Percentiles rank a stretch among this genome's conserved stretches.
These are phyloP conservation scores for Neodiprion virginianus DNA, from an alignment of 1,140 invertebrate species.

Conservation along the genomic window DNA sequence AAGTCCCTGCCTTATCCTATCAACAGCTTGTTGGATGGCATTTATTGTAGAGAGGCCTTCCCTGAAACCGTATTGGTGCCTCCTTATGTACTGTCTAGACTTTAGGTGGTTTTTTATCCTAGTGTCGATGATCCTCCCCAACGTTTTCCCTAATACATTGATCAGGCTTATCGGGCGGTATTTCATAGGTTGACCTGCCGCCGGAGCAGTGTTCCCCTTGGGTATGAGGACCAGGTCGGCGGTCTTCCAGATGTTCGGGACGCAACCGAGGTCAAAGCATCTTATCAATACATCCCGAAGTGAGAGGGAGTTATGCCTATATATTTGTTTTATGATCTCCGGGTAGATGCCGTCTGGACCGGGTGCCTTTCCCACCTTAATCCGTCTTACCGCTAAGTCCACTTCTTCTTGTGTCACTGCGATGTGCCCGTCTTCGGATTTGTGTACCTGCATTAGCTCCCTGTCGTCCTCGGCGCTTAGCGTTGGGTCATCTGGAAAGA, in stretches of 20 bases:
- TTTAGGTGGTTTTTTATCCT: too few relatives aligned
- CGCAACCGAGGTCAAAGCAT: background rate
- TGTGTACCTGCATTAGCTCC: too few relatives aligned
- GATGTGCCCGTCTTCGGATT: too few relatives aligned
- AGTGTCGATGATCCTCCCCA: too few relatives aligned
- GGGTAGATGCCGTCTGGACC: conserved; percentile 28
- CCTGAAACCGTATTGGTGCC: too few relatives aligned
- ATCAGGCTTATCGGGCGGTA: background rate
- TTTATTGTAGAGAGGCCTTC: too few relatives aligned
- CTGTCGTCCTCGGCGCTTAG: too few relatives aligned
- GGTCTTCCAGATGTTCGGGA: conserved; percentile 18
- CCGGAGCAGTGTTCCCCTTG: background rate
- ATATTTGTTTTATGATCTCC: conserved; percentile 19
- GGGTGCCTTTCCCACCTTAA: conserved; percentile 27
- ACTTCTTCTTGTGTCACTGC: conserved; percentile 21
- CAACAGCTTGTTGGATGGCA: too few relatives aligned
- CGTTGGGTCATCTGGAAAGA: too few relatives aligned
- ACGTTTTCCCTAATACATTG: too few relatives aligned
- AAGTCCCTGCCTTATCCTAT: too few relatives aligned
- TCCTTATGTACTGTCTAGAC: too few relatives aligned
- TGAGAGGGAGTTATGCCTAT: background rate
- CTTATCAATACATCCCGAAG: conserved; percentile 1
- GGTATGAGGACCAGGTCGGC: conserved; percentile 10
- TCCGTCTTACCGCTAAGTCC: conserved; percentile 8
- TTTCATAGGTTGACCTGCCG: background rate